Base-by-base conservation (phyloP, 2,113 vertebrate genomes). In the Hystrix brachyura region DNA sequence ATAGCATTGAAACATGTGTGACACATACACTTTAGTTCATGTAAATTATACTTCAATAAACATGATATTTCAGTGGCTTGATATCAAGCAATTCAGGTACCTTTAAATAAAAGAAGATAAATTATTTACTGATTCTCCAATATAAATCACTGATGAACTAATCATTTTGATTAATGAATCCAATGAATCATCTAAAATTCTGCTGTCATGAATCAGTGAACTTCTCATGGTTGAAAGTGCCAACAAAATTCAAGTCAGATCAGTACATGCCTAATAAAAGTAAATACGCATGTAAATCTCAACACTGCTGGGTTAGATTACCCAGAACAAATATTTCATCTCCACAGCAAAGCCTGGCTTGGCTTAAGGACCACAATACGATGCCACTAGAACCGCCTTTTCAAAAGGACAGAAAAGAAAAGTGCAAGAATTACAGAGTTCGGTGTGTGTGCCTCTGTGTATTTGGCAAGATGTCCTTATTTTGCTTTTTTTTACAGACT, bases 141-240 rank as follows among this genome's bases (percentile, higher is more conserved):
- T 65, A 29, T 64, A 87, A 88, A 91, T 90, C 48, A 62, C 59
- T 83, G 38, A 48, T 82, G 55, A 92, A 80, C 55, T 88, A 85
- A 94, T 82, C 51, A 62, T 93, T 95, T 94, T 97, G 93, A 96
- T 93, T 97, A 92, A 94, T 97, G 83, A 89, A 93, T 83, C 89
- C 55, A 94, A 88, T 97, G 95, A 97, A 82, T 97, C 94, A 97
- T 57, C 55, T 83, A 79, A 96, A 94, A 94, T 95, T 95, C 81
- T 96, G 78, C 87, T 95, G 46, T 90, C 43, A 71, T 92, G 81
- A 97, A 91, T 97, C 90, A 92, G 81, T 88, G 87, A 95, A 94
- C 87, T 94, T 98, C 92, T 97, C 96, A 79, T 80, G 85, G 55
- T 51, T 85, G 1, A 71, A 94, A 93, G 27, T 94, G 80, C 92